Evolutionary conservation across 2,797 vertebrate species (phyloP).

Genomic region (Acanthiza pusilla): DNA sequence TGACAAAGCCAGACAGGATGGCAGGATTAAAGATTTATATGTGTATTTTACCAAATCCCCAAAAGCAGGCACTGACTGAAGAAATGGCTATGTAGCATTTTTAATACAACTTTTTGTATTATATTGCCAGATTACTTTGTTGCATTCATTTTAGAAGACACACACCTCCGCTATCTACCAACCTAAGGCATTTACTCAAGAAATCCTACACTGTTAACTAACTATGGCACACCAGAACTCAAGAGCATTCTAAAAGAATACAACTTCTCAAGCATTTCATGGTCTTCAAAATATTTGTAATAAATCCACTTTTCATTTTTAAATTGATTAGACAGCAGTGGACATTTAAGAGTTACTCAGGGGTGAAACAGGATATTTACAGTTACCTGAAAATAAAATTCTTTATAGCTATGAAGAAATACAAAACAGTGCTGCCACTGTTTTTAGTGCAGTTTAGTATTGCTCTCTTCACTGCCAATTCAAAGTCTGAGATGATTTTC

Average conservation of each 20-base stretch:
- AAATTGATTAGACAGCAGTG: not conserved
- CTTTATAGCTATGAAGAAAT: not conserved
- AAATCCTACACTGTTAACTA: not conserved
- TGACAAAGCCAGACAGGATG: not conserved
- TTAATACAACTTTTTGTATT: not conserved
- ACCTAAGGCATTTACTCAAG: not conserved
- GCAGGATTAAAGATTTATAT: not conserved
- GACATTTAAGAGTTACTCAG: not conserved
- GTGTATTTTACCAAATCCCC: not conserved
- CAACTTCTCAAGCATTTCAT: not conserved
- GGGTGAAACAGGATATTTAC: not conserved
- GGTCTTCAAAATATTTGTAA: not conserved
- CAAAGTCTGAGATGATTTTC: not conserved
- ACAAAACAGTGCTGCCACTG: not conserved
- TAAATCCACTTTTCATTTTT: not conserved
- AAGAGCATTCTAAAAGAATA: not conserved
- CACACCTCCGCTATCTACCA: not conserved
- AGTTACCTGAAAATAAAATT: not conserved
- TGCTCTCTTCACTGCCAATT: not conserved
- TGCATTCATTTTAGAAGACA: not conserved
- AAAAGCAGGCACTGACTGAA: not conserved
- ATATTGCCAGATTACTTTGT: not conserved
- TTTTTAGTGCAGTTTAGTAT: not conserved
- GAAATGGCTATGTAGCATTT: not conserved
- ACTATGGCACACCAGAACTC: not conserved